Conservation (phyloP, 1,140 invertebrate species). For the Anoplophora glabripennis region DNA sequence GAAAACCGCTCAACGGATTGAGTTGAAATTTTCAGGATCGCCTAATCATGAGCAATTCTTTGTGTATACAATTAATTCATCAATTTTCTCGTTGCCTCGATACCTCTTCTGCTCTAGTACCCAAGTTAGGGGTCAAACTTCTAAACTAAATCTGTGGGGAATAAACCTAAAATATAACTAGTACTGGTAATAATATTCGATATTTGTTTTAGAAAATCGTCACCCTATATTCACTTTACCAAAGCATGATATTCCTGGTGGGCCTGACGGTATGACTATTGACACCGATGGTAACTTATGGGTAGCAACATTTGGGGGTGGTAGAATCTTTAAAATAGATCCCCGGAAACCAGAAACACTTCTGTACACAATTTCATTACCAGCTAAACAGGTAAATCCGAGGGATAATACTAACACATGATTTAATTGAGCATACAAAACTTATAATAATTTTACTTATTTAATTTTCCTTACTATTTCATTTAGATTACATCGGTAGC, state of each 20-base stretch:
- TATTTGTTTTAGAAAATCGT: slow-evolving; percentile 34
- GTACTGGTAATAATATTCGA: too few relatives aligned
- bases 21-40: too few relatives aligned
- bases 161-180: slow-evolving; percentile 11
- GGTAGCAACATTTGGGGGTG: slow-evolving; percentile 57
- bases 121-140: too few relatives aligned
- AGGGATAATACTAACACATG: too few relatives aligned
- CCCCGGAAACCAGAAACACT: slow-evolving; percentile 43
- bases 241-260: slow-evolving; percentile 20
- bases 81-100: too few relatives aligned
- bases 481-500: slow-evolving; percentile 71
- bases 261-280: slow-evolving; percentile 44
- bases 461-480: not conserved
- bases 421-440: too few relatives aligned
- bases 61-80: too few relatives aligned
- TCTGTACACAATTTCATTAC: slow-evolving; percentile 35
- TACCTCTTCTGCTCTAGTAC: too few relatives aligned
- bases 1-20: too few relatives aligned
- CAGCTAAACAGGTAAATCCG: slow-evolving; percentile 43
- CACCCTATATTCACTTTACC: slow-evolving; percentile 32
- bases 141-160: too few relatives aligned
- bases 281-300: slow-evolving; percentile 64
- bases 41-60: too few relatives aligned
- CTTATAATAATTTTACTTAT: too few relatives aligned
- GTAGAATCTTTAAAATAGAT: slow-evolving; percentile 41